These are phyloP conservation scores for Phenganax subtilis DNA, from an alignment of 92 coral and sea anemone species.

Conservation along the genomic window DNA sequence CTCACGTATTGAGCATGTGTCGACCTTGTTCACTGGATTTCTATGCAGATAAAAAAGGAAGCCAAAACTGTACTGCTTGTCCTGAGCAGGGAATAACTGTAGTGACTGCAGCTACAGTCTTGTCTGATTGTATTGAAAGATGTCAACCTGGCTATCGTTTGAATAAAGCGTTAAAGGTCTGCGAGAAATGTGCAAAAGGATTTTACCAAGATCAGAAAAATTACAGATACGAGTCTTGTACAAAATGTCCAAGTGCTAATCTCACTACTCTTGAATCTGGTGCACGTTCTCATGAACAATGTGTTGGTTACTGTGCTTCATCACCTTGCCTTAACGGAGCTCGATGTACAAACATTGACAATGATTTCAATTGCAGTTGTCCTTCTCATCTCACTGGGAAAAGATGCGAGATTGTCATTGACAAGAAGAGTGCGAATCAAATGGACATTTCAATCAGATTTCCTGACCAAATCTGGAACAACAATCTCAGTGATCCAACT, in stretches of 20 bases:
- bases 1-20: background rate
- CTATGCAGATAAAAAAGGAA: background rate
- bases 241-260: constrained; percentile 39
- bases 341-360: constrained; percentile 34
- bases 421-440: constrained; percentile 35
- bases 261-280: constrained; percentile 42
- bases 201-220: constrained; percentile 20
- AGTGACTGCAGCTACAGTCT: constrained; percentile 1
- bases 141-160: constrained; percentile 27
- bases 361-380: constrained; percentile 46
- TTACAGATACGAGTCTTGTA: constrained; percentile 37
- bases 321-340: constrained; percentile 53
- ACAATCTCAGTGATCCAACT: constrained; percentile 25
- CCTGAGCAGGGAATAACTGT: background rate
- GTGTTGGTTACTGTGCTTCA: constrained; percentile 47
- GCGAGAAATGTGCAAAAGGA: constrained; percentile 35
- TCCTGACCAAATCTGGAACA: constrained; percentile 35
- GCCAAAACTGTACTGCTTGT: background rate
- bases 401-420: constrained; percentile 35
- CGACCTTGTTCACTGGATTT: constrained; percentile 2
- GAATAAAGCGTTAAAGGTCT: background rate
- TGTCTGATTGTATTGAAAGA: background rate
- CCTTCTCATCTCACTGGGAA: constrained; percentile 31
- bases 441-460: constrained; percentile 32
- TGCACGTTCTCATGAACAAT: constrained; percentile 30